These are phyloP conservation scores for Metridium senile DNA, from an alignment of 92 coral and sea anemone species.

Conservation along the genomic window DNA sequence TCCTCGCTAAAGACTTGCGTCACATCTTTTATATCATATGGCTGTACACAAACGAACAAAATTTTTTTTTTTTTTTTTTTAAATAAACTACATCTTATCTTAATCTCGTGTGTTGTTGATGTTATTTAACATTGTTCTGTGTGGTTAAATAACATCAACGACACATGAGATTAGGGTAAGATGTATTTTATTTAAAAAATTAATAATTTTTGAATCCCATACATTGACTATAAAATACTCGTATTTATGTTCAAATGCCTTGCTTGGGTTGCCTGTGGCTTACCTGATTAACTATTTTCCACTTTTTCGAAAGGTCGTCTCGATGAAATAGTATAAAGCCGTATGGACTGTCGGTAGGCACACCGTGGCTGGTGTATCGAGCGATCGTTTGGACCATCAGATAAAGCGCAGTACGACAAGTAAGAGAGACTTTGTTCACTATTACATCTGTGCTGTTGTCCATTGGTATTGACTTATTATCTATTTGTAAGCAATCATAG, in stretches of 20 bases:
- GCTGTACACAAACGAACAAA: not conserved
- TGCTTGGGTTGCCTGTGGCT: too few relatives aligned
- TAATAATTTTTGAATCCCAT: too few relatives aligned
- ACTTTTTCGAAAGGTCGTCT: not conserved
- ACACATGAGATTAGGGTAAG: too few relatives aligned
- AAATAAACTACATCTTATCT: too few relatives aligned
- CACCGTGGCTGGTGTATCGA: not conserved
- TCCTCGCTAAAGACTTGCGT: not conserved
- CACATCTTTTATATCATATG: not conserved
- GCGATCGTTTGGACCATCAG: constrained; percentile 26
- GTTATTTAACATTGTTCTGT: too few relatives aligned
- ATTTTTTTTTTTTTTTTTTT: not conserved
- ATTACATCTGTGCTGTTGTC: constrained; percentile 18
- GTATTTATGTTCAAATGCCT: too few relatives aligned
- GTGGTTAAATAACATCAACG: too few relatives aligned
- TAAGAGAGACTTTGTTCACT: constrained; percentile 11
- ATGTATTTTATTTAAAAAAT: too few relatives aligned
- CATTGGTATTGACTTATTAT: constrained; percentile 12
- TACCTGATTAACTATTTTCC: not conserved
- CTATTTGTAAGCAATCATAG: constrained; percentile 6
- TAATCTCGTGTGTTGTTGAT: too few relatives aligned
- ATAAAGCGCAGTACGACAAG: constrained; percentile 35
- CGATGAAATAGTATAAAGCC: constrained; percentile 16
- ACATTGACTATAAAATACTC: too few relatives aligned
- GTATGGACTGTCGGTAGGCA: constrained; percentile 31